phyloP scores from a whole-genome alignment of 2,888 invertebrate genomes.

The Scaptomyza cyrtandrae region DNA sequence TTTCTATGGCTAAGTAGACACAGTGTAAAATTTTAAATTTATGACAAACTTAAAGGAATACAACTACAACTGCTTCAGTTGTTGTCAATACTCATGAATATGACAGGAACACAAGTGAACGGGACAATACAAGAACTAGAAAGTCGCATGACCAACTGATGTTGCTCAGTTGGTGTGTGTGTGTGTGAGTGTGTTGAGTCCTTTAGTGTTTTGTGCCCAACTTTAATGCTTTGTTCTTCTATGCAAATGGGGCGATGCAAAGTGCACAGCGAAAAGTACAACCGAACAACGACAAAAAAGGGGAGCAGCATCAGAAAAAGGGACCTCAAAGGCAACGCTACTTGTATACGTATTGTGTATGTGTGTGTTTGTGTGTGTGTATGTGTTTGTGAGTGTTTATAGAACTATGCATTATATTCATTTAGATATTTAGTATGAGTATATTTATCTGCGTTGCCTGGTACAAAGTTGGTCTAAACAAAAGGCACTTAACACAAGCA shows the following conservation, averaged over 20 bases:
- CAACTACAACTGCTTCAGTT: neutral
- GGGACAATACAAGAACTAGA: constrained; percentile 22
- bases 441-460: constrained; percentile 51
- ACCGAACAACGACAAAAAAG: constrained; percentile 1
- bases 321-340: constrained; percentile 52
- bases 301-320: constrained; percentile 17
- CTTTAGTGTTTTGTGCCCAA: constrained; percentile 38
- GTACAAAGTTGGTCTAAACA: constrained; percentile 55
- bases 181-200: constrained; percentile 8
- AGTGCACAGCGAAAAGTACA: constrained; percentile 31
- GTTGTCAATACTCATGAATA: constrained; percentile 33
- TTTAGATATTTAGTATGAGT: constrained; percentile 46
- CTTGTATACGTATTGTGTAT: neutral
- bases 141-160: constrained; percentile 21
- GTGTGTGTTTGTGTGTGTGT: constrained; percentile 7
- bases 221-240: constrained; percentile 51
- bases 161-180: constrained; percentile 4
- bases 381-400: constrained; percentile 30
- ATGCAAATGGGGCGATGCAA: constrained; percentile 43
- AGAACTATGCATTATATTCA: constrained; percentile 64
- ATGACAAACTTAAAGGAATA: constrained; percentile 39
- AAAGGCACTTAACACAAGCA: constrained; percentile 42
- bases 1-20: constrained; percentile 26
- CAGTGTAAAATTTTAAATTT: constrained; percentile 52
- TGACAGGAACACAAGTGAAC: constrained; percentile 23